Conservation (phyloP, 2,888 invertebrate genomes). For the Perizoma affinitatum region DNA sequence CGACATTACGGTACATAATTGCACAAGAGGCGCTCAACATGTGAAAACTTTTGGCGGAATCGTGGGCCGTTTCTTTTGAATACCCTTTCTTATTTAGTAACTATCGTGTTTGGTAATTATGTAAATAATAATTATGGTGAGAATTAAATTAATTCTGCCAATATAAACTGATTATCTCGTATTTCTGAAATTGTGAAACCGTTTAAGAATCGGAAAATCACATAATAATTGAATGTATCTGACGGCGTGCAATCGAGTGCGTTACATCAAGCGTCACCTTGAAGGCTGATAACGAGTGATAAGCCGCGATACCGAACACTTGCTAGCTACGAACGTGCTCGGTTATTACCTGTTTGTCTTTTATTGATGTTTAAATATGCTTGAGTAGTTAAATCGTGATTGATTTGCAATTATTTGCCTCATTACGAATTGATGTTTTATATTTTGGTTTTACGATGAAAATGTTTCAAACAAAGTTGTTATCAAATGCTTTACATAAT, state of each 20-base stretch:
- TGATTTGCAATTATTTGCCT: slow-evolving; percentile 23
- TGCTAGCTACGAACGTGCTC: slow-evolving; percentile 38
- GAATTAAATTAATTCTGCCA: too few relatives aligned
- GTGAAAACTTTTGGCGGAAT: slow-evolving; percentile 44
- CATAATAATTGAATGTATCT: slow-evolving; percentile 53
- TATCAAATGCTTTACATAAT: too few relatives aligned
- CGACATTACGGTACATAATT: slow-evolving; percentile 71
- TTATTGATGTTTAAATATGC: slow-evolving; percentile 32
- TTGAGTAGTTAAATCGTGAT: slow-evolving; percentile 26
- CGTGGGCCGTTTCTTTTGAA: slow-evolving; percentile 30
- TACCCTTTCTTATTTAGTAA: slow-evolving; percentile 6
- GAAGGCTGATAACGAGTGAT: slow-evolving; percentile 74
- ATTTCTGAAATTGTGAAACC: slow-evolving; percentile 39
- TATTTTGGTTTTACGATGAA: slow-evolving; percentile 7
- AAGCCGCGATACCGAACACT: slow-evolving; percentile 54
- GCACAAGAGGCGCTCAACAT: slow-evolving; percentile 52
- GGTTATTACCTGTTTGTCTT: slow-evolving; percentile 26
- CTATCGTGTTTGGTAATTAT: too few relatives aligned
- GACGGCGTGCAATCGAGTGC: slow-evolving; percentile 66
- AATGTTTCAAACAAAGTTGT: neutral
- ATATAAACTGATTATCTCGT: neutral
- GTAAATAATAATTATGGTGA: too few relatives aligned
- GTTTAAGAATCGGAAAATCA: slow-evolving; percentile 44
- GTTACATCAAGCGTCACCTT: slow-evolving; percentile 77
- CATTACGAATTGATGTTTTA: slow-evolving; percentile 24